phyloP scores from a whole-genome alignment of 1,140 invertebrate genomes.

The Babylonia areolata region DNA sequence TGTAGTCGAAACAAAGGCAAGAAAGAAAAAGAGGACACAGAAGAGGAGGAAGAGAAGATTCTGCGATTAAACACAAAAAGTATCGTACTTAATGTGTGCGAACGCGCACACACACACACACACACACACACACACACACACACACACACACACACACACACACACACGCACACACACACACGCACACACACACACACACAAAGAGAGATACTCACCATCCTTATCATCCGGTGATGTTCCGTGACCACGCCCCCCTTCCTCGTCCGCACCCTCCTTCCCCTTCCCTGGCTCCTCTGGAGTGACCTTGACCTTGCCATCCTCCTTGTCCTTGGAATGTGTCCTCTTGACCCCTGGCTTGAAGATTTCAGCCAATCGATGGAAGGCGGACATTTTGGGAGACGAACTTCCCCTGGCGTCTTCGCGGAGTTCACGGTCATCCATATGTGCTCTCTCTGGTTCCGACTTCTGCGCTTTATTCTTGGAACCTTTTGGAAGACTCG shows the following conservation, averaged over 20 bases:
- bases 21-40: background rate
- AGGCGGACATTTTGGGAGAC: background rate
- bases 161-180: background rate
- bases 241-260: background rate
- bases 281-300: background rate
- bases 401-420: background rate
- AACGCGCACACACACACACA: too few species aligned
- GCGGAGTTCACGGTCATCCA: background rate
- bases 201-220: background rate
- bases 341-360: conserved; percentile 2
- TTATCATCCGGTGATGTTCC: background rate
- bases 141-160: background rate
- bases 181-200: background rate
- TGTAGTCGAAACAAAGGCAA: too few species aligned
- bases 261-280: background rate
- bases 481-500: background rate
- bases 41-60: background rate
- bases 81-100: too few species aligned
- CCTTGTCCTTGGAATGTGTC: background rate
- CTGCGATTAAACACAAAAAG: too few species aligned
- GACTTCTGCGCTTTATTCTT: background rate
- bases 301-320: conserved; percentile 1
- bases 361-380: background rate
- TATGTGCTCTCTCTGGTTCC: background rate
- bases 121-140: background rate